These are phyloP conservation scores for Mobula birostris DNA, from an alignment of 2,113 vertebrate species.

Conservation along the genomic window DNA sequence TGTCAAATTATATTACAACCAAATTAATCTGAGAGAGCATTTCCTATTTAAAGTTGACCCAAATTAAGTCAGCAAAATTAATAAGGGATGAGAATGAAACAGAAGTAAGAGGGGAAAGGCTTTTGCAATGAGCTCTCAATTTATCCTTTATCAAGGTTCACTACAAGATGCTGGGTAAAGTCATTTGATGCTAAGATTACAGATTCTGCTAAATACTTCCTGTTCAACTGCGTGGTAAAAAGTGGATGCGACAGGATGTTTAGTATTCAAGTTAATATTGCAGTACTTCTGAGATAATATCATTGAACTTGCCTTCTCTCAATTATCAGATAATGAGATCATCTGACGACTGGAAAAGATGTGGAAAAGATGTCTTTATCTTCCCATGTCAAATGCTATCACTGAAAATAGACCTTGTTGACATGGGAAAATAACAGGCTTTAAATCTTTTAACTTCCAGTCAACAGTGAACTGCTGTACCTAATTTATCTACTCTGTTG, in stretches of 20 bases:
- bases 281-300: neutral
- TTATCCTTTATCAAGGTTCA: neutral
- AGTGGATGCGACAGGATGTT: conserved; percentile 21
- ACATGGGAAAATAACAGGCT: conserved; percentile 16
- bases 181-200: neutral
- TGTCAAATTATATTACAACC: neutral
- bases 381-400: neutral
- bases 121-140: neutral
- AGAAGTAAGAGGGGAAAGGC: neutral
- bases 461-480: neutral
- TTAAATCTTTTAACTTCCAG: conserved; percentile 48
- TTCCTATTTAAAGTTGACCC: neutral
- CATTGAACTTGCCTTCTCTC: neutral
- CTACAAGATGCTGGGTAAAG: neutral
- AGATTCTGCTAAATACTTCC: neutral
- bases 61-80: neutral
- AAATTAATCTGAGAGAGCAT: neutral
- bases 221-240: neutral
- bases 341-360: neutral
- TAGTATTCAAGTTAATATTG: neutral
- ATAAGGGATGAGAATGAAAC: neutral
- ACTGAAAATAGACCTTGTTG: neutral
- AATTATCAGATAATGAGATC: conserved; percentile 16
- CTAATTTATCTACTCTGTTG: neutral
- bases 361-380: neutral